These are phyloP conservation scores for Ploceus nigricollis DNA, from an alignment of 2,113 vertebrate species.

Conservation along the genomic window DNA sequence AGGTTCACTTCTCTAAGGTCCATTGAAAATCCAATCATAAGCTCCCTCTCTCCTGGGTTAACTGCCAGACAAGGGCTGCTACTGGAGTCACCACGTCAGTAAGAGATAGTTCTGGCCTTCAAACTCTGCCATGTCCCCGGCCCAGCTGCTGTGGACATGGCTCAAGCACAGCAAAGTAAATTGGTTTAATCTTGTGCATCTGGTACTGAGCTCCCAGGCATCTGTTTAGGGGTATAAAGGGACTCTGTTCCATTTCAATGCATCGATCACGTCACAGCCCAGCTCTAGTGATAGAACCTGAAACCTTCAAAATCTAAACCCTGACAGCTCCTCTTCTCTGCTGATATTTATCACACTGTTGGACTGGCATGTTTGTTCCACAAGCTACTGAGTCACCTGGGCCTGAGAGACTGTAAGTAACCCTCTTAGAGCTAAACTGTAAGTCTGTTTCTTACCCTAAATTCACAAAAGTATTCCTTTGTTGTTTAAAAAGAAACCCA, in stretches of 20 bases:
- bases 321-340: neutral
- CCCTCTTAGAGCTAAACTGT: neutral
- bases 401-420: neutral
- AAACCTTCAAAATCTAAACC: neutral
- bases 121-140: neutral
- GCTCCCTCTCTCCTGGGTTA: neutral
- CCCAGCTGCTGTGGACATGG: neutral
- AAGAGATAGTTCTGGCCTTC: neutral
- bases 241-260: neutral
- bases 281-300: neutral
- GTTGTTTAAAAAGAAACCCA: neutral
- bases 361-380: neutral
- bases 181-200: constrained; percentile 31
- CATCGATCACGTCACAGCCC: neutral
- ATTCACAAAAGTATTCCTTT: neutral
- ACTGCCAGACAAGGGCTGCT: neutral
- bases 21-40: neutral
- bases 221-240: neutral
- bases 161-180: neutral
- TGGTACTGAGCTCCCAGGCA: neutral
- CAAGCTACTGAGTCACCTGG: neutral
- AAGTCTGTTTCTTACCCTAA: neutral
- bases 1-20: neutral
- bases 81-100: neutral
- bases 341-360: neutral